A percentile compares a stretch with the other conserved stretches of the same genome.
Evolutionary conservation across 2,113 vertebrate genomes (phyloP).

Genomic region (Chroicocephalus ridibundus): DNA sequence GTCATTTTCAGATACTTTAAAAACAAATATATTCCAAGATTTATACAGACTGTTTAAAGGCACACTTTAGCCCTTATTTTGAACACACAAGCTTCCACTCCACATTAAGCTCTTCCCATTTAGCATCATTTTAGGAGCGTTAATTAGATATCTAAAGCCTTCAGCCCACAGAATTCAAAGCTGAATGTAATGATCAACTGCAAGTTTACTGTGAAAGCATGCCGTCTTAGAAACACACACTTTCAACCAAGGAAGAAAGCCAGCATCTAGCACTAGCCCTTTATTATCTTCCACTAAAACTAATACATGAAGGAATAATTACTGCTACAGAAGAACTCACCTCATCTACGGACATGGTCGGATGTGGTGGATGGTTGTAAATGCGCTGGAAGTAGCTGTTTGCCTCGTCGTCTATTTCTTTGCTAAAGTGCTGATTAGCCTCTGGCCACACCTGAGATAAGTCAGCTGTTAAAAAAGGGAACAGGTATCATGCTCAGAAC

Average conservation of each 20-base stretch:
- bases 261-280: neutral
- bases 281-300: neutral
- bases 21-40: neutral
- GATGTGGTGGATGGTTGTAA: slow-evolving; percentile 98
- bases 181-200: neutral
- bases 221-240: neutral
- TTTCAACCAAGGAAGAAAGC: neutral
- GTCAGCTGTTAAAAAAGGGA: slow-evolving; percentile 82
- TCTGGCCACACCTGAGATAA: slow-evolving; percentile 99
- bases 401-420: slow-evolving; percentile 98
- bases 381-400: slow-evolving; percentile 99
- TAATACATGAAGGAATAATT: neutral
- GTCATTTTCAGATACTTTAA: neutral
- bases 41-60: neutral
- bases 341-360: slow-evolving; percentile 99
- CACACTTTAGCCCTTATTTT: neutral
- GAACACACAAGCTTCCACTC: neutral
- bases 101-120: neutral
- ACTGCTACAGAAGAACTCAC: slow-evolving; percentile 68
- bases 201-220: neutral
- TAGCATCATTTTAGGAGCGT: neutral
- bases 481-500: neutral
- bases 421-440: slow-evolving; percentile 99
- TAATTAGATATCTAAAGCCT: neutral
- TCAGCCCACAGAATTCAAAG: neutral